phyloP scores from a whole-genome alignment of 2,797 vertebrate genomes.

The Bothrops alternatus region DNA sequence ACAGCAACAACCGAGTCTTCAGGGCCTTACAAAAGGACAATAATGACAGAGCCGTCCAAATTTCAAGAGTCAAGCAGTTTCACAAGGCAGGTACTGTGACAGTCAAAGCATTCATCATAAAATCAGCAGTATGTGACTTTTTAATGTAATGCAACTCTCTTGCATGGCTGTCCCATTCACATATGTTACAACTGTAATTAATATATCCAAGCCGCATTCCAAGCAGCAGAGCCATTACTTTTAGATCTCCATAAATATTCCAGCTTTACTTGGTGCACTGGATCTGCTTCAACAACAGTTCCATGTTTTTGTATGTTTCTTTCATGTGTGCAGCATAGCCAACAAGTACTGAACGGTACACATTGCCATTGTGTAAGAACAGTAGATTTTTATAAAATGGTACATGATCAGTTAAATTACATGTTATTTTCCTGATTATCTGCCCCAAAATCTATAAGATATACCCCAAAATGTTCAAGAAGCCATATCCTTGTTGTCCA shows the following conservation, averaged over 20 bases:
- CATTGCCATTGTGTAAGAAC: not conserved
- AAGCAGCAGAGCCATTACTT: not conserved
- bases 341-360: not conserved
- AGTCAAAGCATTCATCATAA: not conserved
- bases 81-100: not conserved
- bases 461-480: not conserved
- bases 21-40: not conserved
- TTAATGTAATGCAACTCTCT: not conserved
- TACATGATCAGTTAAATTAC: not conserved
- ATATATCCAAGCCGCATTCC: not conserved
- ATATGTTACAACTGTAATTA: not conserved
- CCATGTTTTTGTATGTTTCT: not conserved
- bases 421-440: not conserved
- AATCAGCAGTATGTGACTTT: not conserved
- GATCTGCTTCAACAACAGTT: not conserved
- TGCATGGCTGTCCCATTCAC: not conserved
- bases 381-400: not conserved
- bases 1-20: not conserved
- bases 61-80: not conserved
- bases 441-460: not conserved
- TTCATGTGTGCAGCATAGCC: not conserved
- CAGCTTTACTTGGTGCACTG: not conserved
- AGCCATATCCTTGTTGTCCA: not conserved
- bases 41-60: not conserved
- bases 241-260: not conserved